Evolutionary conservation across 2,113 vertebrate species (phyloP).

Genomic region (Meles meles): DNA sequence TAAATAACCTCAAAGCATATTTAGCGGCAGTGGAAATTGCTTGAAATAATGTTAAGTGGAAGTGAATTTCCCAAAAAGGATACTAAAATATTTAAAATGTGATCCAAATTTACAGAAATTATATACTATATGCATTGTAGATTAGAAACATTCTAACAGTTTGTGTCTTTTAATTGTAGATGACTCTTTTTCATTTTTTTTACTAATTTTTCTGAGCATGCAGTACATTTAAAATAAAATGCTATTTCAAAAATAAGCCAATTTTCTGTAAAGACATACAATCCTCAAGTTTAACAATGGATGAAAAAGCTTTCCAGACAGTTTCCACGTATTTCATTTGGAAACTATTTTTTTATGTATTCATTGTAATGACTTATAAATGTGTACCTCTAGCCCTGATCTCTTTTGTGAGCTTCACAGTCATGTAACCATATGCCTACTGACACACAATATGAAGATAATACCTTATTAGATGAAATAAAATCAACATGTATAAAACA

Average conservation of each 20-base stretch:
- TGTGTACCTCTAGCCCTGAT: neutral
- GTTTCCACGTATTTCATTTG: neutral
- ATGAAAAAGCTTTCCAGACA: neutral
- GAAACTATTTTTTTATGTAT: neutral
- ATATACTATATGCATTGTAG: neutral
- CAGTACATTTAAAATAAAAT: constrained; percentile 26
- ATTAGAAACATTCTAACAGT: neutral
- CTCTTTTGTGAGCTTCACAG: neutral
- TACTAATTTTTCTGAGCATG: neutral
- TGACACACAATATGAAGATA: neutral
- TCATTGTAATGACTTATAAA: neutral
- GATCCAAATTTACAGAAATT: neutral
- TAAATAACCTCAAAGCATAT: neutral
- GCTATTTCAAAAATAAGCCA: constrained; percentile 9
- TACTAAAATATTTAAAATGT: neutral
- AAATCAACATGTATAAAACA: neutral
- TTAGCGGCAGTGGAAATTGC: neutral
- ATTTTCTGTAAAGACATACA: neutral
- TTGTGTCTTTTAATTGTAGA: neutral
- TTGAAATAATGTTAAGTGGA: neutral
- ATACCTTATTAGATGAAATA: neutral
- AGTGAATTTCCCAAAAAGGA: constrained; percentile 3
- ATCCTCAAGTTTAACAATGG: neutral
- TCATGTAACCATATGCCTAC: neutral
- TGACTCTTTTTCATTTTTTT: constrained; percentile 22